Base-by-base conservation (phyloP, 2,888 invertebrate genomes). In the Orthosia gothica region DNA sequence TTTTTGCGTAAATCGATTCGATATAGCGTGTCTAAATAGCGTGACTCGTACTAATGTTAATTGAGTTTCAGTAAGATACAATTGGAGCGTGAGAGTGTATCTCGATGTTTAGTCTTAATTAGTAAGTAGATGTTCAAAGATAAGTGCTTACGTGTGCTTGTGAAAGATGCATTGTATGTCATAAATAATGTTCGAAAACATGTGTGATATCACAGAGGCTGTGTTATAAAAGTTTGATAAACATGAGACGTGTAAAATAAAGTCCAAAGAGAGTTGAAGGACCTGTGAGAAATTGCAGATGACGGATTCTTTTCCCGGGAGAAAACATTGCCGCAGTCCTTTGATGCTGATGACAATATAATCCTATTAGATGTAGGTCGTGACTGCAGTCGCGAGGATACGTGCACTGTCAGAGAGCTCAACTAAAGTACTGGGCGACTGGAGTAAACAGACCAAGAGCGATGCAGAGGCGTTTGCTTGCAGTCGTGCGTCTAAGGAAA, bases 1-100 rank as follows among this genome's bases (percentile, higher is more conserved):
- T 87, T 91, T 93, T 94, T 92, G 88, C 87, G 88, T 90, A 91
- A 91, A 92, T 91, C 89, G 89, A 93, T 94, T 92, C 87, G 91
- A 86, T 86, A 90, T 89, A 89, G 85, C 89, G 84, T 89, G 89
- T 67, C 74, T 86, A 81, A 75, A 82, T 88, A 89, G 85, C 89
- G 84, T 90, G 86, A 79, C 79, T 83, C 66, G 69, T 79, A 81
- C 79, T 83, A 81, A 88, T 87, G 91, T 84, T 93, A 92, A 93
- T 93, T 93, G 90, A 82, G 82, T 87, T 89, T 87, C 83, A 79
- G 85, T 81, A 70, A 83, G 71, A 73, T 81, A 85, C 84, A 93
- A 93, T 86, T 91, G 89, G 93, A 92, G 91, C 94, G 93, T 94
- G 93, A 90, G 92, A 94, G 87, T 87, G 86, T 82, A 74, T 83